These are phyloP conservation scores for Pygocentrus nattereri DNA, from an alignment of 2,797 vertebrate species.

Conservation along the genomic window DNA sequence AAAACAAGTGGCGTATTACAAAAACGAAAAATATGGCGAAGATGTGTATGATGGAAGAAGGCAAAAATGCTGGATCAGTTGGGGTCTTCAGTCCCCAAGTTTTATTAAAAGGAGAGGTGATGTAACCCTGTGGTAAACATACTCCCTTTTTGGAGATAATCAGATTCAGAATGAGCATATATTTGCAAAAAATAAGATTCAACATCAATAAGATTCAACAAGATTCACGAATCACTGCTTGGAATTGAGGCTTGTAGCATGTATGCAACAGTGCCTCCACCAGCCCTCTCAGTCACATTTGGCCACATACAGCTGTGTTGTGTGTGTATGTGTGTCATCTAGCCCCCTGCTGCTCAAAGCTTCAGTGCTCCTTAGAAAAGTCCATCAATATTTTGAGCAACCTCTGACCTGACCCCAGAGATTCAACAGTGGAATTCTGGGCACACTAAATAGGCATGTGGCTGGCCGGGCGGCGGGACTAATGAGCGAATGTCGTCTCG, in stretches of 20 bases:
- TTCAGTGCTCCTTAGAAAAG: constrained; percentile 80
- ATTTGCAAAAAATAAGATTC: too few relatives aligned
- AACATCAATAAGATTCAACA: too few relatives aligned
- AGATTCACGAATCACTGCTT: too few relatives aligned
- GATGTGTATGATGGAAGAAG: too few relatives aligned
- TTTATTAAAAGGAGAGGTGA: too few relatives aligned
- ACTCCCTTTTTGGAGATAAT: too few relatives aligned
- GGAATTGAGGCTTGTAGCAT: neutral
- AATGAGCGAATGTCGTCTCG: constrained; percentile 98
- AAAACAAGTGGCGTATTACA: too few relatives aligned
- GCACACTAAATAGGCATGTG: constrained; percentile 92
- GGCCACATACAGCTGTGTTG: neutral
- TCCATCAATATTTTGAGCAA: constrained; percentile 92
- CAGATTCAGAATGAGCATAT: too few relatives aligned
- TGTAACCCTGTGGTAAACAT: too few relatives aligned
- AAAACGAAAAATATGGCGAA: too few relatives aligned
- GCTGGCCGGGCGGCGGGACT: constrained; percentile 93
- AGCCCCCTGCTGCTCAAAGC: constrained; percentile 71
- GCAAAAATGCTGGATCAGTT: too few relatives aligned
- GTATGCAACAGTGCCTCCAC: neutral
- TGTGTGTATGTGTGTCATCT: constrained; percentile 57
- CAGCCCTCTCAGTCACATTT: neutral
- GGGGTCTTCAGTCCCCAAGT: too few relatives aligned
- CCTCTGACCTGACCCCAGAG: constrained; percentile 93
- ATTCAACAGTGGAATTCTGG: constrained; percentile 94